A percentile compares a stretch with the other conserved stretches of the same genome.
phyloP scores from a whole-genome alignment of 2,888 invertebrate species.

The Caenorhabditis zanzibari region DNA sequence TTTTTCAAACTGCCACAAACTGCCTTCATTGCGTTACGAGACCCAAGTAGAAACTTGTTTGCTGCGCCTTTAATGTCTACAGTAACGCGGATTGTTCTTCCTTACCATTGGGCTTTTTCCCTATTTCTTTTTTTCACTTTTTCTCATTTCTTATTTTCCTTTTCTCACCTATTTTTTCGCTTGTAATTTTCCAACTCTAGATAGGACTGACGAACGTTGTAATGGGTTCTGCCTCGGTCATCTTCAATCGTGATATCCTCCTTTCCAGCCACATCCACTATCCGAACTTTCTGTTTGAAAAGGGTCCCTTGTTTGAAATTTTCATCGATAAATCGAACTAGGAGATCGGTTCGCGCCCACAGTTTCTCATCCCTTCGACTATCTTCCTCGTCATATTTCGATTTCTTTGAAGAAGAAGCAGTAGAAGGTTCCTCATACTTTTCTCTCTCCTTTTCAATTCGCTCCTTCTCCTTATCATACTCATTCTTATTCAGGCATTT shows the following conservation, averaged over 20 bases:
- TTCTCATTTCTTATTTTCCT: no score
- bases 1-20: no score
- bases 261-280: slow-evolving; percentile 74
- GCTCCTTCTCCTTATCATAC: slow-evolving; percentile 71
- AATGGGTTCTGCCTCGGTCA: slow-evolving; percentile 65
- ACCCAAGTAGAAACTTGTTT: no score
- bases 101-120: no score
- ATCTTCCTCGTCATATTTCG: slow-evolving; percentile 17
- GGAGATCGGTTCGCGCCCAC: slow-evolving; percentile 73
- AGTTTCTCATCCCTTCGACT: slow-evolving; percentile 44
- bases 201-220: slow-evolving; percentile 70
- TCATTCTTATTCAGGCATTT: slow-evolving; percentile 73
- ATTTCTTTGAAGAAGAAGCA: slow-evolving; percentile 13
- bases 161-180: no score
- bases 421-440: slow-evolving; percentile 31
- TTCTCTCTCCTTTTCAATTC: slow-evolving; percentile 58
- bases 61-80: no score
- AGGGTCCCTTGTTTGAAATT: slow-evolving; percentile 68
- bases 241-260: slow-evolving; percentile 73
- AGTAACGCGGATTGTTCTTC: no score
- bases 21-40: no score
- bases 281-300: slow-evolving; percentile 71
- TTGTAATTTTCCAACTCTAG: no score
- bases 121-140: no score
- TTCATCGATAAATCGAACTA: slow-evolving; percentile 73